Percentiles rank a stretch among this genome's conserved stretches.
phyloP scores from a whole-genome alignment of 2,797 vertebrate genomes.

The Caiman crocodilus region DNA sequence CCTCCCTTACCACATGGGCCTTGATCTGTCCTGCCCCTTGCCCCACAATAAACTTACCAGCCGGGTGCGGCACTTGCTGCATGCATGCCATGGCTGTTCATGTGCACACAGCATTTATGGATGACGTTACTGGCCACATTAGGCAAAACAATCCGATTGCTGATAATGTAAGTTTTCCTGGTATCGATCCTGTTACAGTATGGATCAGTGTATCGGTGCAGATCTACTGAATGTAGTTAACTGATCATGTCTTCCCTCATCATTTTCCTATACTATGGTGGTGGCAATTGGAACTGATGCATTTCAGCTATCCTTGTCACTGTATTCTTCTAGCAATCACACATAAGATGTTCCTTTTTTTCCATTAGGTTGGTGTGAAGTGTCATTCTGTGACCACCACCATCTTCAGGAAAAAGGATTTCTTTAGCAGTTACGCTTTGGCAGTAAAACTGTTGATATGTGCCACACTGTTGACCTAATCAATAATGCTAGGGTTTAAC shows the following conservation, averaged over 20 bases:
- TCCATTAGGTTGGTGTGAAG: constrained; percentile 46
- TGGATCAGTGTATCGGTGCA: too few species aligned
- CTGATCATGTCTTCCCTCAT: not conserved
- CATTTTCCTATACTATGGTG: not conserved
- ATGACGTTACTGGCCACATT: too few species aligned
- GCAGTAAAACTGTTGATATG: not conserved
- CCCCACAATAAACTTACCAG: too few species aligned
- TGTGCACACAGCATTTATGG: too few species aligned
- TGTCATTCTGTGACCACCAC: not conserved
- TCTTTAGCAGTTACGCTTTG: not conserved
- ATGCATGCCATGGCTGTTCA: too few species aligned
- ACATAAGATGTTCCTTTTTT: constrained; percentile 21
- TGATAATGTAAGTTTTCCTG: too few species aligned
- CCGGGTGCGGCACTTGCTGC: too few species aligned
- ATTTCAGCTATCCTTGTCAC: not conserved
- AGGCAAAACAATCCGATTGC: too few species aligned
- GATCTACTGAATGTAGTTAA: too few species aligned
- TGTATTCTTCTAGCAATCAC: not conserved
- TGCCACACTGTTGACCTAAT: not conserved
- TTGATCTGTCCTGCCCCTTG: too few species aligned
- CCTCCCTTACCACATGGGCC: too few species aligned
- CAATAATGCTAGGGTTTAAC: not conserved
- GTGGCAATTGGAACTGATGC: not conserved
- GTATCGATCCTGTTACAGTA: too few species aligned
- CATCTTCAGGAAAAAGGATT: not conserved